phyloP scores from a whole-genome alignment of 2,888 invertebrate genomes.

The Lordiphosa andalusiaca region DNA sequence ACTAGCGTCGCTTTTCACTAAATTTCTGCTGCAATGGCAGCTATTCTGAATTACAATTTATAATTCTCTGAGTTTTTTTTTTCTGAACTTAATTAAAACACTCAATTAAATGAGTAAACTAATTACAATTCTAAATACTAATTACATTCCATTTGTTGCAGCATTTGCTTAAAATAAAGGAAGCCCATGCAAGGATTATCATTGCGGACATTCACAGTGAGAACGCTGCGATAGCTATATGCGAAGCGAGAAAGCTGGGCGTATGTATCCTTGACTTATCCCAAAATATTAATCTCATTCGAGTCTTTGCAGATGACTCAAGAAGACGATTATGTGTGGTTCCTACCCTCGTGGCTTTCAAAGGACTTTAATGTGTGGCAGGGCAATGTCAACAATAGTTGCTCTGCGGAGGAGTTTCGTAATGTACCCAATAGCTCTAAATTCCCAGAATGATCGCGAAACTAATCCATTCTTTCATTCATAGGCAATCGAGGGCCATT shows the following conservation, averaged over 20 bases:
- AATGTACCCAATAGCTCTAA: conserved; percentile 70
- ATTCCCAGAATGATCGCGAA: too few relatives aligned
- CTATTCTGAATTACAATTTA: too few relatives aligned
- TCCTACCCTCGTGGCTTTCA: conserved; percentile 88
- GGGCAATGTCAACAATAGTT: conserved; percentile 77
- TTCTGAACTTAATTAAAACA: neutral
- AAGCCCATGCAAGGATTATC: conserved; percentile 86
- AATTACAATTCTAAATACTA: too few relatives aligned
- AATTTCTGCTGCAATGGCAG: too few relatives aligned
- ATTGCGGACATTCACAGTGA: conserved; percentile 90
- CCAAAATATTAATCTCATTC: neutral
- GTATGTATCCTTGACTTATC: conserved; percentile 45
- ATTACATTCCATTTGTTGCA: conserved; percentile 69
- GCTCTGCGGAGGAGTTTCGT: conserved; percentile 84
- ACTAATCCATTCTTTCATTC: neutral
- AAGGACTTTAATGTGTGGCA: conserved; percentile 84
- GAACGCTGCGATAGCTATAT: conserved; percentile 88
- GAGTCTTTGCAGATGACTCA: conserved; percentile 84
- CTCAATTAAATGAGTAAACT: neutral
- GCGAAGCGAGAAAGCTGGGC: conserved; percentile 84
- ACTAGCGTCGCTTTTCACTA: too few relatives aligned
- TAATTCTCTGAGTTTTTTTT: too few relatives aligned
- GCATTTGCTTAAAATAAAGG: conserved; percentile 85
- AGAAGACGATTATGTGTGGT: conserved; percentile 90
- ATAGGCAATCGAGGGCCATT: conserved; percentile 87